Evolutionary conservation across 1,140 invertebrate genomes (phyloP), one percentile per base, ranked within the genome.

Genomic region (Thereuonema tuberculata): DNA sequence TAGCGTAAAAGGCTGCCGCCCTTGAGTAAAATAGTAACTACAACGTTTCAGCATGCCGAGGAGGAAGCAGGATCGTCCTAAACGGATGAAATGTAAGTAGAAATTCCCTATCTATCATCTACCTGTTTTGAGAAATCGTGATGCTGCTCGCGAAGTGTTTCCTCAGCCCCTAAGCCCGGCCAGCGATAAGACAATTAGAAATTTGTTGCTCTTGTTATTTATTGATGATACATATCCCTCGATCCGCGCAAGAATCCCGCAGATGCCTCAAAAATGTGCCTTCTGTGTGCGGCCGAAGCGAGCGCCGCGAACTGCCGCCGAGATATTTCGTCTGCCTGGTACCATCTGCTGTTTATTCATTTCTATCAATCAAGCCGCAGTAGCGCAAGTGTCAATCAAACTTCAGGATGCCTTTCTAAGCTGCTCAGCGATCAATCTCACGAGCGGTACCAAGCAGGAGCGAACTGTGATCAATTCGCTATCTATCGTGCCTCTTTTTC

Each of bases 81-180:
- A 81, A 71, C 73, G 78, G 65, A 79, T 81, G 74, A 79, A 81
- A 80, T 80, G 80, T 81, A 78, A 80, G 80, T 76, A 54, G 27
- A 43, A 21, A 48, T 52, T 17, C 17, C 21, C 47, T 49, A 27
- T 60, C 23, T 43, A 17, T 56, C 24, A 20, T 24, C 23, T 20
- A 24, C 50, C 59, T 17, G 31, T 17, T 37, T 37, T 17, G 31
- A 17, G 31, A 27, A 21, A 21, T 26, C 58, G n/a, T 25, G 49
- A 49, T 27, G 56, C 20, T 24, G 48, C 24, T 20, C 9, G 9
- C 5, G 5, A 50, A 50, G 48, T 50, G 48, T 50, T 50, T 50
- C 48, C 24, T n/a, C 48, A 50, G 24, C n/a, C 48, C 9, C 24
- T 5, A 5, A 20, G 17, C 24, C 9, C 17, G 48, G 48, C 48